Conservation (phyloP, 64 coral and sea anemone genomes). For the Hydrozoanthus tunicans region DNA sequence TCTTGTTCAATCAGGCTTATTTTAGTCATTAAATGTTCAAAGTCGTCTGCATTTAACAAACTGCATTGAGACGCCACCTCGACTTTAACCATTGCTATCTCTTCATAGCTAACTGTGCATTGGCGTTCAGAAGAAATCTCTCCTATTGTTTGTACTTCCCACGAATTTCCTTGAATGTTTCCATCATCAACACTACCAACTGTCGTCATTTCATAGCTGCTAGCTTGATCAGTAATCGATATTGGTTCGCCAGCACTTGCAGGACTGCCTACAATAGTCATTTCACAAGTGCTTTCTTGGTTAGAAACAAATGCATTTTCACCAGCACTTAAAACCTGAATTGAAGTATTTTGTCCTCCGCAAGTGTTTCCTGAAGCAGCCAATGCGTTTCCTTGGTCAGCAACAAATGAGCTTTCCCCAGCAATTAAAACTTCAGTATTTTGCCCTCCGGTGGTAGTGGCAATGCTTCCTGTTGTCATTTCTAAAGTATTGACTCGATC, state of each 20-base stretch:
- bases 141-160: not conserved
- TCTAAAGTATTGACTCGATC: not conserved
- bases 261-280: not conserved
- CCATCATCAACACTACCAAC: not conserved
- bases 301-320: not conserved
- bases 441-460: not conserved
- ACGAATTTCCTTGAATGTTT: not conserved
- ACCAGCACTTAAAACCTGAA: not conserved
- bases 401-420: too few species aligned
- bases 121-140: not conserved
- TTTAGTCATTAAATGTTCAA: not conserved
- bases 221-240: not conserved
- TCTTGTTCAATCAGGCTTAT: not conserved
- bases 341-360: not conserved
- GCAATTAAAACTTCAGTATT: not conserved
- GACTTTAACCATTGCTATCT: not conserved
- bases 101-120: not conserved
- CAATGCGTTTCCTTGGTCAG: not conserved
- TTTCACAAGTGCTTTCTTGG: not conserved
- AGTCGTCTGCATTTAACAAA: not conserved
- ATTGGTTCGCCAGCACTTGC: not conserved
- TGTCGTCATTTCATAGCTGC: not conserved
- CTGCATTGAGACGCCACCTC: not conserved
- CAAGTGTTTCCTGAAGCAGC: not conserved
- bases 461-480: not conserved